Evolutionary conservation across 2,888 invertebrate species (phyloP).

Genomic region (Prosapia bicincta): DNA sequence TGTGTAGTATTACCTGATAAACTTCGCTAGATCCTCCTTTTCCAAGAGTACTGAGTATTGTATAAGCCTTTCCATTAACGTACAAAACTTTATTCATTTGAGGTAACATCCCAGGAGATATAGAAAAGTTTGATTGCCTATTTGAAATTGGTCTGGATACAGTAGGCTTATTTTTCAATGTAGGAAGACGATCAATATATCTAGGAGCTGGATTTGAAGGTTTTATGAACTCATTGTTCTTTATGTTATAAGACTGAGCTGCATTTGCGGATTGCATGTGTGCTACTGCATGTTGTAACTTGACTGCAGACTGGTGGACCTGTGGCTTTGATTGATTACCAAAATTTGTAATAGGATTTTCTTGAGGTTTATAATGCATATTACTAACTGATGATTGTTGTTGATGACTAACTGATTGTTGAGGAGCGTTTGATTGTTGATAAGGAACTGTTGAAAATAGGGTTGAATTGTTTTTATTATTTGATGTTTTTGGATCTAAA

Average conservation of each 20-base stretch:
- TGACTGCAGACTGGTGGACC: background rate
- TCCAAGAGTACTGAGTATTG: slow-evolving; percentile 71
- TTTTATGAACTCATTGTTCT: background rate
- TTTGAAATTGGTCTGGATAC: background rate
- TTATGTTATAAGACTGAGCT: background rate
- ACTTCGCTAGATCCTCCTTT: slow-evolving; percentile 91
- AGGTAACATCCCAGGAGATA: background rate
- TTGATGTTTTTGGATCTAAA: background rate
- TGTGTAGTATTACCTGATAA: slow-evolving; percentile 45
- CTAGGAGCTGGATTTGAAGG: background rate
- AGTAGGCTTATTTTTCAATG: background rate
- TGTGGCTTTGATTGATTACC: background rate
- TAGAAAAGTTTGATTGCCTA: background rate
- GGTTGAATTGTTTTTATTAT: background rate
- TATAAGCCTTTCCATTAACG: slow-evolving; percentile 71
- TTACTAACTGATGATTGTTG: background rate
- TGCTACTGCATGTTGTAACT: background rate
- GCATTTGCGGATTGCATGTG: background rate
- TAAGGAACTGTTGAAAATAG: background rate
- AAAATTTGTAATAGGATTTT: background rate
- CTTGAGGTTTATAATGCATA: background rate
- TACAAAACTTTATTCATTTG: slow-evolving; percentile 11
- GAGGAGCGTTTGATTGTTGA: background rate
- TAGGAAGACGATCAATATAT: background rate
- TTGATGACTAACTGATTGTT: background rate